Evolutionary conservation across 2,888 invertebrate genomes (phyloP).

Genomic region (Nemotelus nigrinus): DNA sequence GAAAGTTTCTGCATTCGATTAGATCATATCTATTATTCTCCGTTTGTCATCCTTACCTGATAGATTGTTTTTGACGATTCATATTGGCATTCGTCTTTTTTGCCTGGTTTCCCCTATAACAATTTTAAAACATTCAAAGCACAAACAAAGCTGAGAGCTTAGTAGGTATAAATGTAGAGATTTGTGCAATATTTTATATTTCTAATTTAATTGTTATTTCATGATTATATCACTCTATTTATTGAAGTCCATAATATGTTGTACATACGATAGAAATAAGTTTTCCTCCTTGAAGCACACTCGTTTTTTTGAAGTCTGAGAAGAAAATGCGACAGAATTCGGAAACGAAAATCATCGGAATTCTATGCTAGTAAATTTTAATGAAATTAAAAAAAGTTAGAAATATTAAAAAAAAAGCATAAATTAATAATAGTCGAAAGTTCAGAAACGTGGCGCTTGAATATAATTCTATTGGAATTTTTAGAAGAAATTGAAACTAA

Average conservation of each 20-base stretch:
- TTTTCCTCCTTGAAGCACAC: neutral
- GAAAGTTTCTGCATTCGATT: no score
- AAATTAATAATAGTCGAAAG: slow-evolving; percentile 1
- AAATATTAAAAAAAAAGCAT: slow-evolving; percentile 14
- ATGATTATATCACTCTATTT: slow-evolving; percentile 32
- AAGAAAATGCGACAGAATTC: neutral
- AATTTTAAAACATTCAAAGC: neutral
- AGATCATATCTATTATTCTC: no score
- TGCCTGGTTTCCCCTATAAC: no score
- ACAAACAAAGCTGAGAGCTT: slow-evolving; percentile 35
- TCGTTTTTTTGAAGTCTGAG: neutral
- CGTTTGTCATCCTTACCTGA: no score
- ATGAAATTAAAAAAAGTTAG: slow-evolving; percentile 11
- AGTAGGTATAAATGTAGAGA: slow-evolving; percentile 6
- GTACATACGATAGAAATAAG: slow-evolving; percentile 16
- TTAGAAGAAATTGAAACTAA: slow-evolving; percentile 10
- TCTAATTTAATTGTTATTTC: slow-evolving; percentile 19
- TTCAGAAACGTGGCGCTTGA: slow-evolving; percentile 26
- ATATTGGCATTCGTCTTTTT: no score
- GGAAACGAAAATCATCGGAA: neutral
- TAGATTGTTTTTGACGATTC: no score
- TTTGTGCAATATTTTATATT: slow-evolving; percentile 40
- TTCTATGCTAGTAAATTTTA: slow-evolving; percentile 9
- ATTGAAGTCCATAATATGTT: slow-evolving; percentile 13
- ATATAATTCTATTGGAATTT: slow-evolving; percentile 14